These are phyloP conservation scores for Carcina quercana DNA, from an alignment of 2,888 invertebrate genomes.

Conservation along the genomic window DNA sequence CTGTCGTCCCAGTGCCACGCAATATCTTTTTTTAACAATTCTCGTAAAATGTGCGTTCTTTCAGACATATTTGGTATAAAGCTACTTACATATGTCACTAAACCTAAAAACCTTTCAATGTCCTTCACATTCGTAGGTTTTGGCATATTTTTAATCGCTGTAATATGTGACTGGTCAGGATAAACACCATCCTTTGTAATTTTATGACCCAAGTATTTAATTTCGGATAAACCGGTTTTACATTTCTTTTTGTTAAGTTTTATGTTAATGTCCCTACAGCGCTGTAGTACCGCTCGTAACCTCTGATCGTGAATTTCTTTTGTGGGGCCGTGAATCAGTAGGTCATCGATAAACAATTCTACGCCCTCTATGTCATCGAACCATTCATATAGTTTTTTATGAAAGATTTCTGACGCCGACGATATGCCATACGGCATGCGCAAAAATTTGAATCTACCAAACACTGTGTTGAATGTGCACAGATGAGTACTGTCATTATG, in stretches of 20 bases:
- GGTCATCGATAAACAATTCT: slow-evolving; percentile 16
- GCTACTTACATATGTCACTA: slow-evolving; percentile 19
- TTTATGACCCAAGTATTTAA: slow-evolving; percentile 17
- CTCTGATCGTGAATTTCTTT: slow-evolving; percentile 9
- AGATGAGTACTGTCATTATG: slow-evolving; percentile 13
- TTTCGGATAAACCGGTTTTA: slow-evolving; percentile 12
- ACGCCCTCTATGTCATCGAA: slow-evolving; percentile 18
- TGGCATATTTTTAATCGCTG: slow-evolving; percentile 18
- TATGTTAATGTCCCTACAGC: slow-evolving; percentile 14
- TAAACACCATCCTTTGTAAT: slow-evolving; percentile 14
- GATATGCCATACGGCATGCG: slow-evolving; percentile 20
- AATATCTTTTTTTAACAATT: slow-evolving; percentile 12
- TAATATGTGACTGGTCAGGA: slow-evolving; percentile 16
- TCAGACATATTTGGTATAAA: slow-evolving; percentile 21
- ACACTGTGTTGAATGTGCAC: slow-evolving; percentile 20
- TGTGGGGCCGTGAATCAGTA: slow-evolving; percentile 10
- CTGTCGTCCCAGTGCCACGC: neutral
- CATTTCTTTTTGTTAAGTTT: slow-evolving; percentile 18
- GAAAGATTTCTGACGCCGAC: slow-evolving; percentile 20
- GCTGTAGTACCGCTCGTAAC: slow-evolving; percentile 10
- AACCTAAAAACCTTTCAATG: slow-evolving; percentile 18
- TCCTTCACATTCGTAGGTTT: slow-evolving; percentile 16
- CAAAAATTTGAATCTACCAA: slow-evolving; percentile 20
- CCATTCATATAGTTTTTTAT: slow-evolving; percentile 14
- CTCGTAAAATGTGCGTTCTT: slow-evolving; percentile 13